phyloP scores from a whole-genome alignment of 2,797 vertebrate species.

The Morus bassanus region DNA sequence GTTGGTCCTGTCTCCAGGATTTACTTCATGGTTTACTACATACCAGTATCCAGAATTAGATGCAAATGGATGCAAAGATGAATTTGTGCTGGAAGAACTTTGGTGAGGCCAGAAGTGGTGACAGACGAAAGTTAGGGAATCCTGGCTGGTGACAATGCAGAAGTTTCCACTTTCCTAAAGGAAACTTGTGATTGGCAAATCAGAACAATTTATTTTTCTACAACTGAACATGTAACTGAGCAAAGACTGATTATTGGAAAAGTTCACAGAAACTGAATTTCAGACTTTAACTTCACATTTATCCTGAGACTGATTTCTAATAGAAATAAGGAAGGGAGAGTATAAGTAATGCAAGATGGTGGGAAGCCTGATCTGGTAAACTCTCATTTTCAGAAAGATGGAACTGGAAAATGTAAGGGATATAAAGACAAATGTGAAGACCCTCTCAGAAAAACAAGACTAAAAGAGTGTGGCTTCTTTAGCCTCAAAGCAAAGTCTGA shows the following conservation, averaged over 20 bases:
- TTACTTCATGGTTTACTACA: not conserved
- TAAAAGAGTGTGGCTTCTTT: not conserved
- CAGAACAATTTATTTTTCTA: not conserved
- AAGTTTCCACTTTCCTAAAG: not conserved
- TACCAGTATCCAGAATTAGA: not conserved
- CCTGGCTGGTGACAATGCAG: not conserved
- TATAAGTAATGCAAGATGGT: not conserved
- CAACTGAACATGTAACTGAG: not conserved
- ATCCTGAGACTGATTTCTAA: not conserved
- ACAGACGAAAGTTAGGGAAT: not conserved
- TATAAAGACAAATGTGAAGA: not conserved
- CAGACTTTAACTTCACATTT: not conserved
- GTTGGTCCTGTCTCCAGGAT: not conserved
- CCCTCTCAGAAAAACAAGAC: not conserved
- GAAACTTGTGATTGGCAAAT: not conserved
- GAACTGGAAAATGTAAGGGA: not conserved
- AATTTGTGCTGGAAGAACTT: not conserved
- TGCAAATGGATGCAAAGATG: not conserved
- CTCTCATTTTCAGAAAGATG: not conserved
- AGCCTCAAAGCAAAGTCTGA: not conserved
- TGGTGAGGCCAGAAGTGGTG: not conserved
- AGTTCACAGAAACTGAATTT: not conserved
- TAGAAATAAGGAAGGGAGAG: not conserved
- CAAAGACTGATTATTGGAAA: not conserved
- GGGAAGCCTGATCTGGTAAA: not conserved